These are phyloP conservation scores for Catostylus mosaicus DNA, from an alignment of 30 jellyfish, hydroid and myxozoan genomes.

Conservation along the genomic window DNA sequence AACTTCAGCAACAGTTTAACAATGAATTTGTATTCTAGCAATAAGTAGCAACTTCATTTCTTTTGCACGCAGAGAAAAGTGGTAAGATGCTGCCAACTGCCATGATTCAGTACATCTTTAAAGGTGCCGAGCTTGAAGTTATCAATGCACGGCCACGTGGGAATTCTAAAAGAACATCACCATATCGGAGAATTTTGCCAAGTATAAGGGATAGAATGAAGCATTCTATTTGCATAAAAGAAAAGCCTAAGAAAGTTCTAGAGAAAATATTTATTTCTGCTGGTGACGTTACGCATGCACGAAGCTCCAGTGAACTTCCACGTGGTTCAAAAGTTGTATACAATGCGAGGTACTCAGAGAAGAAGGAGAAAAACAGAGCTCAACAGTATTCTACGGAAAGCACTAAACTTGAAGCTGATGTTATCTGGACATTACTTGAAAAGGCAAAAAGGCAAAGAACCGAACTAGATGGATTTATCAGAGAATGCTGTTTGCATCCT, in stretches of 20 bases:
- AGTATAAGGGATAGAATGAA: slow-evolving; percentile 8
- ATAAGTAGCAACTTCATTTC: no score
- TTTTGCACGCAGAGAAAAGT: no score
- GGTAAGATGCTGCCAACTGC: slow-evolving; percentile 1
- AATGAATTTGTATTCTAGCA: slow-evolving; percentile 8
- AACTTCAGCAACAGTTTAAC: slow-evolving; percentile 53
- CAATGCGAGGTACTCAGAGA: slow-evolving; percentile 25
- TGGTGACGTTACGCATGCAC: slow-evolving; percentile 48
- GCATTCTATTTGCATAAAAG: no score
- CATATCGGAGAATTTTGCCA: neutral
- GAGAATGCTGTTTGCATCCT: slow-evolving; percentile 73
- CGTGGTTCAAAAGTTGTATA: slow-evolving; percentile 15
- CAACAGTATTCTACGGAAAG: slow-evolving; percentile 26
- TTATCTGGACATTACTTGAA: no score
- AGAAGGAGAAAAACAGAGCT: slow-evolving; percentile 13
- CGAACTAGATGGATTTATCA: slow-evolving; percentile 36
- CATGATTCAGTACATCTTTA: neutral
- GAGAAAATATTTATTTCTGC: slow-evolving; percentile 48
- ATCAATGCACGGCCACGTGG: neutral
- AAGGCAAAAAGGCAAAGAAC: no score
- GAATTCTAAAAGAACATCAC: neutral
- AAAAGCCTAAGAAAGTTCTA: slow-evolving; percentile 31
- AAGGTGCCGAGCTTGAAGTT: slow-evolving; percentile 43
- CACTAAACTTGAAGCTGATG: slow-evolving; percentile 20
- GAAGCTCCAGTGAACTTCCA: slow-evolving; percentile 50